Base-by-base conservation (phyloP, 1,140 invertebrate species). In the Drosophila arizonae region DNA sequence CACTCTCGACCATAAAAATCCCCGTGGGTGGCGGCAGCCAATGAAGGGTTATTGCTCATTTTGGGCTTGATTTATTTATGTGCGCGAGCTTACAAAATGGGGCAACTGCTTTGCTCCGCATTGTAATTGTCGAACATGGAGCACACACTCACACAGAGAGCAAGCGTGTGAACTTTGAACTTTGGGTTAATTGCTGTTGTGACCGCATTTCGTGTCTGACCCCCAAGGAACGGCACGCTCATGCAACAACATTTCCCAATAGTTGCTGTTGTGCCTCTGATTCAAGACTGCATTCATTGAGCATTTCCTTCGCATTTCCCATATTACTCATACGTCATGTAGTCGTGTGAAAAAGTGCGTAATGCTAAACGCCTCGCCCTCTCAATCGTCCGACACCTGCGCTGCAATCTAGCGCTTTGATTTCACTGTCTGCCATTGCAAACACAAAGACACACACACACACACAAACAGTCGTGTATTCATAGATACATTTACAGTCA, bases 121-220 rank as follows among this genome's bases (percentile, higher is more conserved):
- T 71, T 61, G 24, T 45, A 30, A 21, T 60, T 65, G 45, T 33
- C 8, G 28, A 50, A 33, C 28, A 26, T 24, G 45, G 10, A n/a
- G 17, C 15, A 46, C 68, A 9, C 41, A 30, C 68, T 6, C 41
- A 30, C 9, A 46, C 24, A 41, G 52, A 11, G 60, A 60, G 71
- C 61, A 72, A 68, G 68, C 74, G 54, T 82, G 72, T 79, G 88
- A 90, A 88, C 88, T 90, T 90, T 90, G 80, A 90, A 88, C 88
- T 90, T 79, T 88, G 26, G 84, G 73, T 81, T 88, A 88, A 90
- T 90, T 88, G 72, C 76, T 70, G 66, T 45, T 61, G 36, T 68
- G 65, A 50, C 65, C 65, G 36, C 72, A 33, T 70, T 70, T 64
- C 36, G 28, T 63, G 60, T 54, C 15, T 58, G 45, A 10, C 9